Conservation (phyloP, 2,888 invertebrate species). For the Amblyteles armatorius region DNA sequence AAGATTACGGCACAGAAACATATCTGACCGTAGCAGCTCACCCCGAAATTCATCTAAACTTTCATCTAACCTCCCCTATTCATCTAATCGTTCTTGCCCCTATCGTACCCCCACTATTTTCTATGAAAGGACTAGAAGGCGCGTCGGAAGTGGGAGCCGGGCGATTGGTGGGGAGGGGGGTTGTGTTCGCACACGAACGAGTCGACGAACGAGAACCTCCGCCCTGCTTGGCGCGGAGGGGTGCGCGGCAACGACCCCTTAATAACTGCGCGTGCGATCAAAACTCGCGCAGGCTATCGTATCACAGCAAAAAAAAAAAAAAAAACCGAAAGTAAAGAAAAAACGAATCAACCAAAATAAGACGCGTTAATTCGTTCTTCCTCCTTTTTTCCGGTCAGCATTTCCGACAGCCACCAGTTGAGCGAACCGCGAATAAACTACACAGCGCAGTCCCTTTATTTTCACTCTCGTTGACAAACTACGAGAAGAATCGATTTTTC, state of each 20-base stretch:
- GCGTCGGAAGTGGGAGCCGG: slow-evolving; percentile 70
- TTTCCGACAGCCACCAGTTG: slow-evolving; percentile 65
- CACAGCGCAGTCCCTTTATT: slow-evolving; percentile 2
- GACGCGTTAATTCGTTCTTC: slow-evolving; percentile 52
- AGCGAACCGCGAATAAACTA: slow-evolving; percentile 49
- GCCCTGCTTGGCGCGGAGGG: slow-evolving; percentile 71
- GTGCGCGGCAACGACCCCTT: slow-evolving; percentile 75
- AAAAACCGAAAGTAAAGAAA: slow-evolving; percentile 35
- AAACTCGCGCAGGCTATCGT: slow-evolving; percentile 65
- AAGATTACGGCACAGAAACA: slow-evolving; percentile 33
- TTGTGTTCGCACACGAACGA: slow-evolving; percentile 58
- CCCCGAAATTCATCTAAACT: slow-evolving; percentile 83
- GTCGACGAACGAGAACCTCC: slow-evolving; percentile 66
- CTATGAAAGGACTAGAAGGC: slow-evolving; percentile 80
- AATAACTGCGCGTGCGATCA: slow-evolving; percentile 77
- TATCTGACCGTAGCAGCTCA: slow-evolving; percentile 75
- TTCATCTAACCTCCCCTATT: slow-evolving; percentile 84
- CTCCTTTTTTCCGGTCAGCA: slow-evolving; percentile 23
- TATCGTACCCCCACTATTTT: slow-evolving; percentile 77
- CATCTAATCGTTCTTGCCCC: slow-evolving; percentile 81
- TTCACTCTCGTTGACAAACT: slow-evolving; percentile 13
- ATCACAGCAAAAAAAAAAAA: slow-evolving; percentile 49
- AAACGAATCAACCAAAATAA: slow-evolving; percentile 55
- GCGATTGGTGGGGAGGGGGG: slow-evolving; percentile 71
- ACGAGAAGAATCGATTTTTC: slow-evolving; percentile 35